Conservation (phyloP, 2,113 vertebrate genomes). For the Hyperoodon ampullatus region DNA sequence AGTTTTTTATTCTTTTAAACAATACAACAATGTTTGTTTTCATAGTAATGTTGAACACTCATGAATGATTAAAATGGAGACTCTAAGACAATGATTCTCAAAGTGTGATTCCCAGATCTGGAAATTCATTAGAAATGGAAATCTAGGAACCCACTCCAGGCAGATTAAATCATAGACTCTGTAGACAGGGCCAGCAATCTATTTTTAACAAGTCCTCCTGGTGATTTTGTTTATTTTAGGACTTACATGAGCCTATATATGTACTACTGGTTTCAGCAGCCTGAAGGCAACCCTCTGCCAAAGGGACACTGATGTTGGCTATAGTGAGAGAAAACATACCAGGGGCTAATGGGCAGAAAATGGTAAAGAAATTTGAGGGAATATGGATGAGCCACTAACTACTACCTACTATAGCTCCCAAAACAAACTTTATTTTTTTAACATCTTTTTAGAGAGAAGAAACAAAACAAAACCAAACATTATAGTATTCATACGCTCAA, state of each 20-base stretch:
- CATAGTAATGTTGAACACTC: background rate
- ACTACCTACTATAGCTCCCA: background rate
- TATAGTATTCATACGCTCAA: background rate
- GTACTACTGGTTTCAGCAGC: background rate
- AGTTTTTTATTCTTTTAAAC: background rate
- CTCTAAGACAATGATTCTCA: background rate
- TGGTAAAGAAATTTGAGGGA: background rate
- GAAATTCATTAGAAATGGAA: background rate
- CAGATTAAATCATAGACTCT: background rate
- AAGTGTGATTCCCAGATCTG: background rate
- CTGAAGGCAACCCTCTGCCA: background rate
- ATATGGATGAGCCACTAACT: background rate
- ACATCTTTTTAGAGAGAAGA: background rate
- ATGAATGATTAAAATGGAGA: background rate
- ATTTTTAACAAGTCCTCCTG: background rate
- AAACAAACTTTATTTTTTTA: background rate
- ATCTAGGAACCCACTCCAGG: background rate
- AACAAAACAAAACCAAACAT: background rate
- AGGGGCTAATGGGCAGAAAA: background rate
- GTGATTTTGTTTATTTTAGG: constrained; percentile 7
- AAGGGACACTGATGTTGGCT: background rate
- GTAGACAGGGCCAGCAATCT: background rate
- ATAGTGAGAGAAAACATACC: background rate
- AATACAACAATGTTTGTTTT: background rate
- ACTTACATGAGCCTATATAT: background rate